Base-by-base conservation (phyloP, 1,140 invertebrate genomes). In the Macrobrachium rosenbergii region DNA sequence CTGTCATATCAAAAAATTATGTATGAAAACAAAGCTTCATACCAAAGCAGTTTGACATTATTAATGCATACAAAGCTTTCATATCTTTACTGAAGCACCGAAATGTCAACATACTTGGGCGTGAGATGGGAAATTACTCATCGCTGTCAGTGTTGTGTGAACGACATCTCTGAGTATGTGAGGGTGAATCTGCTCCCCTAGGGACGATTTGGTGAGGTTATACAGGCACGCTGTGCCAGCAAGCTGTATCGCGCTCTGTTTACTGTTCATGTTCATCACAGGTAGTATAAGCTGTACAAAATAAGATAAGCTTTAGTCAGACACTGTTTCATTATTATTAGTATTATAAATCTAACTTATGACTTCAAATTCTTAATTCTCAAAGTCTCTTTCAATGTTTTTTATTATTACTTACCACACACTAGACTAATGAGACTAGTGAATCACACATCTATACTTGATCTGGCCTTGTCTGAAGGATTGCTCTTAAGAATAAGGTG, bases 181-280 rank as follows among this genome's bases (percentile, higher is more conserved):
- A 2, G 95, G 95, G 92, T 96, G 95, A 79, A 96, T 94, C 90
- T 94, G 94, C 77, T 92, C 90, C 2, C 94, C 94, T 5, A 95
- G 91, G 89, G 95, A 94, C 21, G 94, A 94, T 90, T 95, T 95
- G 1, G 95, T 95, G 23, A 97, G 93, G 92, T 96, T 96, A 91
- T 96, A 96, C 23, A 96, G 92, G 91, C 96, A 96, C 43, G 96
- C 96, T 58, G 95, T 96, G 12, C 95, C 95, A 64, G 96, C 95
- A 94, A 96, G 95, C 92, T 96, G 96, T 64, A 96, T 94, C 93
- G 77, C 59, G 16, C 82, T 73, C 75, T 79, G 75, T 5, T 93
- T 93, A 7, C 94, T 93, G 92, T 96, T 94, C 37, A 92, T 92
- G 90, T 93, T 93, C 95, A 96, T 96, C 45, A 93, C 93, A 64